Conservation (phyloP, 2,113 vertebrate species). For the Ceuthmochares aereus region DNA sequence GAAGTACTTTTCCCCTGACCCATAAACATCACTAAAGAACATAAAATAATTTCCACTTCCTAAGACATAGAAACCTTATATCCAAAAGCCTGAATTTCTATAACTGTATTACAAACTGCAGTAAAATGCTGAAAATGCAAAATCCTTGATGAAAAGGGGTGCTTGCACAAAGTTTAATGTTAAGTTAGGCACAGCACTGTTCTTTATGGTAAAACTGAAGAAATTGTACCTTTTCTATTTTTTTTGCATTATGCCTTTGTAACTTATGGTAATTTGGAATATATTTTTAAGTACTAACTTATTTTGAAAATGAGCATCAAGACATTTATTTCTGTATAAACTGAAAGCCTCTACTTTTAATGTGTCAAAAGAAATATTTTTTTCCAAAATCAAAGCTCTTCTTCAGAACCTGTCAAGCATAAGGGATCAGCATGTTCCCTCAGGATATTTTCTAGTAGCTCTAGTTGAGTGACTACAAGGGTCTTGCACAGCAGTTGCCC, state of each 20-base stretch:
- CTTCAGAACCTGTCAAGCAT: neutral
- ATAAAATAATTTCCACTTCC: neutral
- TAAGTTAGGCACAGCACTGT: neutral
- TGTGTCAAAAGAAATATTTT: neutral
- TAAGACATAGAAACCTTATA: neutral
- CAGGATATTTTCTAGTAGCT: neutral
- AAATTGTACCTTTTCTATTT: neutral
- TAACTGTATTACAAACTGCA: neutral
- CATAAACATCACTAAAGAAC: neutral
- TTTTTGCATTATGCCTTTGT: neutral
- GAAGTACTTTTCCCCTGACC: neutral
- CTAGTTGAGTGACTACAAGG: neutral
- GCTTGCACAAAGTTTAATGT: neutral
- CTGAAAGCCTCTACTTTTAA: neutral
- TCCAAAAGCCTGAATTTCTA: neutral
- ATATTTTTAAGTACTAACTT: neutral
- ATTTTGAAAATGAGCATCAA: neutral
- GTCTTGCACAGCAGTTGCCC: neutral
- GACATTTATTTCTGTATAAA: neutral
- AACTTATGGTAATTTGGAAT: neutral
- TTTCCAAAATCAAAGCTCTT: neutral
- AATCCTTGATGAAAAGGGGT: neutral
- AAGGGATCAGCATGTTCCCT: neutral
- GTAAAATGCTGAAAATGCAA: neutral
- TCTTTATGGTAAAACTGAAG: neutral